Conservation (phyloP, 2,113 vertebrate genomes). For the Scalopus aquaticus region DNA sequence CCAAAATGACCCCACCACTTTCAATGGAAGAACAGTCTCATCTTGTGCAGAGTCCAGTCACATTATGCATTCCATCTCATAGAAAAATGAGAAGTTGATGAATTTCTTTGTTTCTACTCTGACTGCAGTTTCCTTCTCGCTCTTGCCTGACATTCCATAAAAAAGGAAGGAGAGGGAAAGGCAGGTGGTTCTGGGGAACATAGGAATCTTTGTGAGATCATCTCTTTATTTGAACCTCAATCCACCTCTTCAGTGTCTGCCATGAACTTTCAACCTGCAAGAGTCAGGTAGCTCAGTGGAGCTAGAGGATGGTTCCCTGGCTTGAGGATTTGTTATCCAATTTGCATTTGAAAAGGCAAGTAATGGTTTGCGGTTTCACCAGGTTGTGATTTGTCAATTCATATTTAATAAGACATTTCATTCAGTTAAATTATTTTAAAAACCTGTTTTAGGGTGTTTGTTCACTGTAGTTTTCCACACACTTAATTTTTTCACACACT, state of each 20-base stretch:
- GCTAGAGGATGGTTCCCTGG: neutral
- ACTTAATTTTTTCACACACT: neutral
- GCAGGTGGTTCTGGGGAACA: neutral
- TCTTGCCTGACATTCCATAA: neutral
- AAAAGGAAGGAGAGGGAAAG: neutral
- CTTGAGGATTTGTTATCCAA: constrained; percentile 6
- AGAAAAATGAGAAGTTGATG: neutral
- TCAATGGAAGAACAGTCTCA: neutral
- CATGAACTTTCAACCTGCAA: neutral
- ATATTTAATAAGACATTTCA: constrained; percentile 21
- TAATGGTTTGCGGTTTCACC: constrained; percentile 23
- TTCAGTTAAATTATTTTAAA: neutral
- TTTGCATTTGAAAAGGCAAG: constrained; percentile 33
- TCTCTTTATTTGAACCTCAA: neutral
- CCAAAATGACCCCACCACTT: neutral
- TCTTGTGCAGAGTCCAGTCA: neutral
- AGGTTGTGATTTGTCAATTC: neutral
- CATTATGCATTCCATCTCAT: neutral
- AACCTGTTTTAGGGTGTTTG: constrained; percentile 9
- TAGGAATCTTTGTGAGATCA: neutral
- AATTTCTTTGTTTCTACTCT: neutral
- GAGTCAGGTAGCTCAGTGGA: neutral
- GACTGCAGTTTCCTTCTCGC: neutral
- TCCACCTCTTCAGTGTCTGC: neutral
- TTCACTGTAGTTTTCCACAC: neutral